phyloP scores from a whole-genome alignment of 2,888 invertebrate genomes.

The Hoplodrina blanda region DNA sequence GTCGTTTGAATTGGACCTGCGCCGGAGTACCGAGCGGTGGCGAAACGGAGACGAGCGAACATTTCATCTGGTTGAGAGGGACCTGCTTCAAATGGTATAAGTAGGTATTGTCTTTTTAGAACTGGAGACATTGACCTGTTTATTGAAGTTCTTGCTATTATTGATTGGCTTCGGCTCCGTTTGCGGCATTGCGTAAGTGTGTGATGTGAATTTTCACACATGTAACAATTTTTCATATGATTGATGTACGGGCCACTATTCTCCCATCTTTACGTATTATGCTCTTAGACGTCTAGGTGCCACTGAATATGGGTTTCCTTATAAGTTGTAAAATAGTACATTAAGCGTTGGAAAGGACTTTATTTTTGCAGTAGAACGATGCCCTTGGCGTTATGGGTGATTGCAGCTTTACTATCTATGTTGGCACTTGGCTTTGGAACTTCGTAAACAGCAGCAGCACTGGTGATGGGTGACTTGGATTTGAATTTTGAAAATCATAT shows the following conservation, averaged over 20 bases:
- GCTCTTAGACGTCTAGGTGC: background rate
- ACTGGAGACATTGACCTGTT: background rate
- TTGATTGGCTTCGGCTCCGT: background rate
- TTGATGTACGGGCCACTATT: too few relatives aligned
- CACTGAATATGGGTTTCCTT: background rate
- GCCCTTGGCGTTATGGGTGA: background rate
- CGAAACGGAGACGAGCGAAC: slow-evolving; percentile 62
- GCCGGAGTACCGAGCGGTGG: slow-evolving; percentile 61
- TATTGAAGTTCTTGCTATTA: background rate
- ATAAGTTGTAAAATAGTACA: too few relatives aligned
- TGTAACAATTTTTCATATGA: too few relatives aligned
- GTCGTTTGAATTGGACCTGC: slow-evolving; percentile 71
- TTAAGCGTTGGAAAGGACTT: background rate
- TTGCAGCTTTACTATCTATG: background rate
- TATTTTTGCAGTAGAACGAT: background rate
- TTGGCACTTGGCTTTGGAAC: background rate
- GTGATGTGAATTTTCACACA: too few relatives aligned
- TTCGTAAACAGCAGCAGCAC: background rate
- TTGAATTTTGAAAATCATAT: background rate
- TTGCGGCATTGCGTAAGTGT: background rate
- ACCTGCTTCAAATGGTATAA: slow-evolving; percentile 25
- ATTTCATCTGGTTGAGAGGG: slow-evolving; percentile 48
- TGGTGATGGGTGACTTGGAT: background rate
- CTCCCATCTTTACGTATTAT: background rate
- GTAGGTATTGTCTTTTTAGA: slow-evolving; percentile 11